A percentile compares a stretch with the other conserved stretches of the same genome.
Conservation (phyloP, 23 tunicate species). For the Clavelina lepadiformis region DNA sequence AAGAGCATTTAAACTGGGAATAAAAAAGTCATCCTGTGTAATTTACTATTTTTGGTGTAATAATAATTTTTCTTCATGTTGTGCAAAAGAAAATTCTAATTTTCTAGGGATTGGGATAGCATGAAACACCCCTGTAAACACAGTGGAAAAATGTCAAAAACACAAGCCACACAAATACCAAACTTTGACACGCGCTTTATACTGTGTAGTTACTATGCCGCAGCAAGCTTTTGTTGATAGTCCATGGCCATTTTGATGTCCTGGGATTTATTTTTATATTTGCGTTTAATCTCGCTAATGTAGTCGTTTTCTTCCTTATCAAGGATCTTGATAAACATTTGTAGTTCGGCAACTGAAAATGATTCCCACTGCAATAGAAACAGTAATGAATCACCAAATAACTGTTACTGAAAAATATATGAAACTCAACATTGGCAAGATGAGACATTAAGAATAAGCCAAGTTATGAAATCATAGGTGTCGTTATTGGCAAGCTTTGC, state of each 20-base stretch:
- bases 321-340: slow-evolving; percentile 66
- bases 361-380: slow-evolving; percentile 64
- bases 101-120: too few species aligned
- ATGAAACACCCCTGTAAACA: neutral
- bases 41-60: too few species aligned
- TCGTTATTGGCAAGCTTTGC: too few species aligned
- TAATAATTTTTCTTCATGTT: too few species aligned
- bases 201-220: neutral
- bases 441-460: too few species aligned
- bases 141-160: neutral
- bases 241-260: slow-evolving; percentile 61
- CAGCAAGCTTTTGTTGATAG: slow-evolving; percentile 34
- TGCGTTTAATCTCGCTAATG: slow-evolving; percentile 48
- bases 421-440: too few species aligned
- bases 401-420: too few species aligned
- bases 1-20: too few species aligned
- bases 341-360: slow-evolving; percentile 62
- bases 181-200: neutral
- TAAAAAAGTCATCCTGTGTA: too few species aligned
- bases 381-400: too few species aligned
- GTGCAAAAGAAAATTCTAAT: too few species aligned
- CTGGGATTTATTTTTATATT: slow-evolving; percentile 39
- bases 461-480: too few species aligned
- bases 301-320: slow-evolving; percentile 83
- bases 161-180: neutral